These are phyloP conservation scores for Argyra leucocephala DNA, from an alignment of 2,888 invertebrate species.

Conservation along the genomic window DNA sequence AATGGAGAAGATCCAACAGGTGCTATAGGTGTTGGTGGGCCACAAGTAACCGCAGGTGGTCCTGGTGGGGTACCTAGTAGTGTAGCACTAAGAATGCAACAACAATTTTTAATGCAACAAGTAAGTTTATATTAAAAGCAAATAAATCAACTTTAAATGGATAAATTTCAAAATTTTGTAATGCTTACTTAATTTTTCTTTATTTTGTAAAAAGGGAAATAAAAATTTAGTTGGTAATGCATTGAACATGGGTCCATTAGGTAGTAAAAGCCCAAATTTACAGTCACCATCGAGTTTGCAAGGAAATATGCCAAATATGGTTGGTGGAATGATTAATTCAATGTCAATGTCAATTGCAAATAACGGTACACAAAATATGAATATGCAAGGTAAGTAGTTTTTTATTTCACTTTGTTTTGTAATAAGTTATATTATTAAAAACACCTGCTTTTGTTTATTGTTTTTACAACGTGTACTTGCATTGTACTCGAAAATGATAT, in stretches of 20 bases:
- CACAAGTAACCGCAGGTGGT: conserved; percentile 57
- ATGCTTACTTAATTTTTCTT: no score
- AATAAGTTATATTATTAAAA: no score
- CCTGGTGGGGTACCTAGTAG: conserved; percentile 22
- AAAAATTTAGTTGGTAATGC: conserved; percentile 48
- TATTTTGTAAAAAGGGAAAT: conserved; percentile 31
- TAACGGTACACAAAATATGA: conserved; percentile 66
- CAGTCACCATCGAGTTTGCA: conserved; percentile 79
- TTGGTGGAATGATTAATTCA: conserved; percentile 53
- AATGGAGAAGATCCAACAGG: conserved; percentile 55
- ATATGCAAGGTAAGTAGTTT: conserved; percentile 53
- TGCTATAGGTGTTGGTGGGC: conserved; percentile 57
- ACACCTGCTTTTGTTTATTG: no score
- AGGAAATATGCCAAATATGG: conserved; percentile 67
- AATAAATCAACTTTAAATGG: no score
- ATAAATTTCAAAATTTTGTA: no score
- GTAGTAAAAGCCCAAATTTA: conserved; percentile 73
- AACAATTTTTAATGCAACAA: conserved; percentile 58
- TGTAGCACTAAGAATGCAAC: conserved; percentile 43
- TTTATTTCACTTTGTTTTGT: not conserved
- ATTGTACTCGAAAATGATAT: no score
- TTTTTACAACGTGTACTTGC: no score
- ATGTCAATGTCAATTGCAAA: conserved; percentile 66
- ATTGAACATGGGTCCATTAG: conserved; percentile 64
- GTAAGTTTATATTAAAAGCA: no score